Percentiles rank a stretch among this genome's conserved stretches.
These are phyloP conservation scores for Drosophila prostipennis DNA, from an alignment of 2,888 invertebrate genomes.

Conservation along the genomic window DNA sequence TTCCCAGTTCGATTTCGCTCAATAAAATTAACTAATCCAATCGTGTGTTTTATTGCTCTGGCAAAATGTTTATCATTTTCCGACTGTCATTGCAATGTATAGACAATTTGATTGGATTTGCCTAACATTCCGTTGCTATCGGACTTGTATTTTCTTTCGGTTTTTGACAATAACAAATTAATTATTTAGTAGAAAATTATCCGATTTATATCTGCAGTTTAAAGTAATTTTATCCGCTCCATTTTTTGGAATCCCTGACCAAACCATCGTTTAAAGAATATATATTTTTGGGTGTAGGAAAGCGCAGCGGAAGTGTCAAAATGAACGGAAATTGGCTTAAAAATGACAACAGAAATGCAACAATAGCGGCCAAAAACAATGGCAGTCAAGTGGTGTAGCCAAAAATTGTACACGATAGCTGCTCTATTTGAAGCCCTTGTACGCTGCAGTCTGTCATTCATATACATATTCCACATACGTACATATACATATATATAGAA, in stretches of 20 bases:
- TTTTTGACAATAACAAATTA: conserved; percentile 6
- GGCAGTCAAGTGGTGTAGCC: conserved; percentile 44
- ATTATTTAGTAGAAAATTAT: not conserved
- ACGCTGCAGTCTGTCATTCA: conserved; percentile 18
- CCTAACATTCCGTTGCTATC: not conserved
- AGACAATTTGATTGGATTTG: conserved; percentile 13
- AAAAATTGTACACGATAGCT: conserved; percentile 23
- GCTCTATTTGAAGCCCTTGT: conserved; percentile 28
- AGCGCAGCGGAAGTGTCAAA: conserved; percentile 73
- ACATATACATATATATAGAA: conserved; percentile 2
- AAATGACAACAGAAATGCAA: conserved; percentile 70
- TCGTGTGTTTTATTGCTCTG: conserved; percentile 17
- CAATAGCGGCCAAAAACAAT: conserved; percentile 46
- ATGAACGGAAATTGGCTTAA: conserved; percentile 80
- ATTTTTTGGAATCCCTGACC: not conserved
- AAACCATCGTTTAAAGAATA: conserved; percentile 9
- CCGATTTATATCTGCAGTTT: not conserved
- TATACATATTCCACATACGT: not conserved
- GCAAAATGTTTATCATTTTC: conserved; percentile 21
- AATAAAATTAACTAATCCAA: conserved; percentile 9
- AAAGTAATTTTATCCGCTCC: conserved; percentile 3
- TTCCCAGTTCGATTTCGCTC: conserved; percentile 1
- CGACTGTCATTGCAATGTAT: conserved; percentile 16
- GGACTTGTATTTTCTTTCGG: not conserved
- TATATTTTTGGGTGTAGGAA: conserved; percentile 17